Percentiles rank a stretch among this genome's conserved stretches.
phyloP scores from a whole-genome alignment of 2,113 vertebrate species.

The Cyanoliseus patagonus region DNA sequence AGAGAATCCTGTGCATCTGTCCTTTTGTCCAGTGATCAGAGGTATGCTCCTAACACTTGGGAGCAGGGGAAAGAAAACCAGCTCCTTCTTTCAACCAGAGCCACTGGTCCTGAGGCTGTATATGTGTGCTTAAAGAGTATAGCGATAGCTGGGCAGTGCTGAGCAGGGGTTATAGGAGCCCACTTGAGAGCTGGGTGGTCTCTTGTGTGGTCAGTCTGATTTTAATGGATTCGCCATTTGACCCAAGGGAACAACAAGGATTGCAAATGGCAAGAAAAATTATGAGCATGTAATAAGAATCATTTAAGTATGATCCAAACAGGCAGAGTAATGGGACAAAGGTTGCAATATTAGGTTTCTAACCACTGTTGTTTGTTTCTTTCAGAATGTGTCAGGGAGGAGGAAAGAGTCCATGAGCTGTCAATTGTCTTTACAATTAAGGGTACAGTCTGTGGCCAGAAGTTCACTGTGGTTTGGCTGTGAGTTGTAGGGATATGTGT shows the following conservation, averaged over 20 bases:
- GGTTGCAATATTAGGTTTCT: not conserved
- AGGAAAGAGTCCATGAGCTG: not conserved
- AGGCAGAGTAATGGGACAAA: not conserved
- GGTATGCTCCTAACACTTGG: accelerated
- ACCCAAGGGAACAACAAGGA: not conserved
- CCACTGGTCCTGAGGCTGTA: not conserved
- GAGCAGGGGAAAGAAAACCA: not conserved
- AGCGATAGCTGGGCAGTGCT: not conserved
- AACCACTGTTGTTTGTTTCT: not conserved
- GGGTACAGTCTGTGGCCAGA: not conserved
- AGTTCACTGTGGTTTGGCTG: not conserved
- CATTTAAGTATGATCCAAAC: not conserved
- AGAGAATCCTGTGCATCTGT: not conserved
- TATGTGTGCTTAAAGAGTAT: not conserved
- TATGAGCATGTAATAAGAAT: not conserved
- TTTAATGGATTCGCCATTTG: not conserved
- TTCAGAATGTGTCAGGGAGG: not conserved
- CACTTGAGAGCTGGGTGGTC: not conserved
- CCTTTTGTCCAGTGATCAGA: not conserved
- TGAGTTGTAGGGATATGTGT: not conserved
- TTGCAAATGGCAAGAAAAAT: not conserved
- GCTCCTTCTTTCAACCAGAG: not conserved
- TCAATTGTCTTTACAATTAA: not conserved
- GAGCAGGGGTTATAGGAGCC: not conserved
- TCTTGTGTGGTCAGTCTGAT: not conserved